phyloP scores from a whole-genome alignment of 2,888 invertebrate genomes.

The Ischnus inquisitorius region DNA sequence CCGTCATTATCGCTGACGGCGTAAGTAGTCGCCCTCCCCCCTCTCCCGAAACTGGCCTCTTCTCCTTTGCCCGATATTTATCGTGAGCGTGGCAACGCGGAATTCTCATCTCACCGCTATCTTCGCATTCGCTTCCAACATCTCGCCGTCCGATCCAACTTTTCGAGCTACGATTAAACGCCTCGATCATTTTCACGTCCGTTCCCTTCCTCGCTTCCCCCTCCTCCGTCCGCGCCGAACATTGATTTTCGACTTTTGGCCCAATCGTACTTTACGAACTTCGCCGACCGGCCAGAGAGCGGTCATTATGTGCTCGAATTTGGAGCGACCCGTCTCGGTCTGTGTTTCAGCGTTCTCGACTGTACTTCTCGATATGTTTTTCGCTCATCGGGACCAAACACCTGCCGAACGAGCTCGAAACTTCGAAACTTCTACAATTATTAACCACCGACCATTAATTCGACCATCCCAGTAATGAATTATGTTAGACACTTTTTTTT shows the following conservation, averaged over 20 bases:
- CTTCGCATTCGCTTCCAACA: conserved; percentile 15
- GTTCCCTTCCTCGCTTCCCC: neutral
- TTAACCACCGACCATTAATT: too few species aligned
- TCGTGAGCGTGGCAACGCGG: conserved; percentile 73
- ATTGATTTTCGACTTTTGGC: conserved; percentile 71
- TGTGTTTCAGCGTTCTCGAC: neutral
- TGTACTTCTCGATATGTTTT: neutral
- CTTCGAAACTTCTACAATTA: neutral
- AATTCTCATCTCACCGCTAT: conserved; percentile 33
- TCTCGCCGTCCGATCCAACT: conserved; percentile 66
- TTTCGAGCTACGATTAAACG: conserved; percentile 77
- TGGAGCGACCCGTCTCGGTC: neutral
- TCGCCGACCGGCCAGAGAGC: conserved; percentile 1
- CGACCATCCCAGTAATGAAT: too few species aligned
- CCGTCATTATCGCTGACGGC: conserved; percentile 85
- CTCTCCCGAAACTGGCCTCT: conserved; percentile 62
- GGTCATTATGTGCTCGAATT: conserved; percentile 20
- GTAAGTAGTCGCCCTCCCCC: conserved; percentile 85
- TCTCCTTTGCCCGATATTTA: conserved; percentile 81
- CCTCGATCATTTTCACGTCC: conserved; percentile 76
- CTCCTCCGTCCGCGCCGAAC: conserved; percentile 70
- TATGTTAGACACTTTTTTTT: too few species aligned
- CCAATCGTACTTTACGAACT: conserved; percentile 11
- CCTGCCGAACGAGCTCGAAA: conserved; percentile 20
- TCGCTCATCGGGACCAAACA: conserved; percentile 1